A percentile compares a stretch with the other conserved stretches of the same genome.
Evolutionary conservation across 37 sponge, comb jelly and placozoan genomes (phyloP).

Genomic region (Ephydatia muelleri): DNA sequence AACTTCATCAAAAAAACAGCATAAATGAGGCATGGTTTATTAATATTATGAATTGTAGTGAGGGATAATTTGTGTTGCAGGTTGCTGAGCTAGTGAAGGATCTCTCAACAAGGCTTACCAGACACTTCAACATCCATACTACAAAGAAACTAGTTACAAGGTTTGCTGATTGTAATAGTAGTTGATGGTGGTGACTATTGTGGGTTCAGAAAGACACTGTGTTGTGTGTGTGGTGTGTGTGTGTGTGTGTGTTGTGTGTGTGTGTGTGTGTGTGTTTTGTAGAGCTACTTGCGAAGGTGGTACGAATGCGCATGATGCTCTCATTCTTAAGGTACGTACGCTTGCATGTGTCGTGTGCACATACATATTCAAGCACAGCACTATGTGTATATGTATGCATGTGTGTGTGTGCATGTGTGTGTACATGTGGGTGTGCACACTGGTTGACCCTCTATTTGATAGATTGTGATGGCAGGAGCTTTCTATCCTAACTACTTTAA

Average conservation of each 20-base stretch:
- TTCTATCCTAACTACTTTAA: constrained; percentile 91
- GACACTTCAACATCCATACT: constrained; percentile 65
- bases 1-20: constrained; percentile 47
- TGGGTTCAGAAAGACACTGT: too few species aligned
- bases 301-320: not conserved
- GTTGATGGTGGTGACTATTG: not conserved
- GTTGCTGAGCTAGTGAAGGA: constrained; percentile 70
- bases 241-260: too few species aligned
- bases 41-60: not conserved
- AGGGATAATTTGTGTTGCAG: constrained; percentile 6
- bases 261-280: constrained; percentile 20
- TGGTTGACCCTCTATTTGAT: not conserved
- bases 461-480: constrained; percentile 84
- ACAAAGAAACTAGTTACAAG: constrained; percentile 4
- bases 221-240: too few species aligned
- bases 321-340: not conserved
- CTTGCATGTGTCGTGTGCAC: not conserved
- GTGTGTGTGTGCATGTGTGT: too few species aligned
- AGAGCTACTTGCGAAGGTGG: not conserved
- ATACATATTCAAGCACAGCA: not conserved
- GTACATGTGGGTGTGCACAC: not conserved
- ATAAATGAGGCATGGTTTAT: constrained; percentile 34
- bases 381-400: too few species aligned
- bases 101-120: constrained; percentile 45
- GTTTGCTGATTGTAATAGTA: not conserved